Percentiles rank a stretch among this genome's conserved stretches.
phyloP scores from a whole-genome alignment of 2,888 invertebrate genomes.

The Drosophila paracracens region DNA sequence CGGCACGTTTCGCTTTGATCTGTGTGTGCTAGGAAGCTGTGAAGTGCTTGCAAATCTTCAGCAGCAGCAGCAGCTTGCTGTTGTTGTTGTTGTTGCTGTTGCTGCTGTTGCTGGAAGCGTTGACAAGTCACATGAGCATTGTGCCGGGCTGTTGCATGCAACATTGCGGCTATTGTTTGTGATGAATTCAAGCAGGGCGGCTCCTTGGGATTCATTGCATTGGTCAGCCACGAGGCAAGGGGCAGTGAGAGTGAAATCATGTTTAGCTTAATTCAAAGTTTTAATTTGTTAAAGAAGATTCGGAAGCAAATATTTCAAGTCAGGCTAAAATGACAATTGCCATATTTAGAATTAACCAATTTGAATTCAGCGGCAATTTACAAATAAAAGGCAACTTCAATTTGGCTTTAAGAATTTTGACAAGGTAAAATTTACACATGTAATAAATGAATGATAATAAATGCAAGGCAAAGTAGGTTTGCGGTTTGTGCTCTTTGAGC shows the following conservation, averaged over 20 bases:
- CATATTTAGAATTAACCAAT: not conserved
- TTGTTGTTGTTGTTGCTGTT: conserved; percentile 14
- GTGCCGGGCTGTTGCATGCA: conserved; percentile 45
- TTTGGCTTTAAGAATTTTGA: not conserved
- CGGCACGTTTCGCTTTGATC: conserved; percentile 66
- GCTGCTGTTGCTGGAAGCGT: conserved; percentile 57
- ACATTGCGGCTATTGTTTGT: conserved; percentile 39
- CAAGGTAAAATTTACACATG: not conserved
- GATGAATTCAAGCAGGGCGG: conserved; percentile 27
- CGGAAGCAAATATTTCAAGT: not conserved
- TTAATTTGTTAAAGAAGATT: not conserved
- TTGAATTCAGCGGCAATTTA: not conserved
- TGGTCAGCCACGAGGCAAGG: not conserved
- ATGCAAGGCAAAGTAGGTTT: not conserved
- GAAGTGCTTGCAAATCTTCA: conserved; percentile 71
- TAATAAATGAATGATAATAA: not conserved
- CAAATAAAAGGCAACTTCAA: not conserved
- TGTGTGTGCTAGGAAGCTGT: conserved; percentile 61
- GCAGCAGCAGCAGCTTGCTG: conserved; percentile 38
- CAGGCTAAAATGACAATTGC: not conserved
- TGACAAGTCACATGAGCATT: conserved; percentile 80
- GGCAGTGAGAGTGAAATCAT: conserved; percentile 2
- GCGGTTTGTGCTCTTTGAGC: not conserved
- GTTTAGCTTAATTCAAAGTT: not conserved
- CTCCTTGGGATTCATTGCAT: not conserved